A percentile compares a stretch with the other conserved stretches of the same genome.
Conservation (phyloP, 2,113 vertebrate species). For the Chloropsis cyanopogon region DNA sequence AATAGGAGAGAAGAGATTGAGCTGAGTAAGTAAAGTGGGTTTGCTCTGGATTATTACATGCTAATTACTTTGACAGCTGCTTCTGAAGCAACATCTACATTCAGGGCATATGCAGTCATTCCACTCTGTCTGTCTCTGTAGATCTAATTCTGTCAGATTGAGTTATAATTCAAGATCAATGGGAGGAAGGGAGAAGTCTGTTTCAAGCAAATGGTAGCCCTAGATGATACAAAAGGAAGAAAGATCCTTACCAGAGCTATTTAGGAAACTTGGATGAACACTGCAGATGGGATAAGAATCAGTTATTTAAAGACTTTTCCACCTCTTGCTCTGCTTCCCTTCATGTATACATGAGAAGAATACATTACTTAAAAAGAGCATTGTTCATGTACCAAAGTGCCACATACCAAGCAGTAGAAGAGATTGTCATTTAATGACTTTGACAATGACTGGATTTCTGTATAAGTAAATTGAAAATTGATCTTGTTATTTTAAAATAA, state of each 20-base stretch:
- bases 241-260: neutral
- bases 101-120: neutral
- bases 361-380: neutral
- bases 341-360: neutral
- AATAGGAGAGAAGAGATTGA: neutral
- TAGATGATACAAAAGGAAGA: neutral
- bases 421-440: neutral
- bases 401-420: neutral
- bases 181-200: neutral
- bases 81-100: slow-evolving; percentile 1
- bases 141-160: slow-evolving; percentile 27
- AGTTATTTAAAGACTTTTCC: neutral
- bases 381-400: neutral
- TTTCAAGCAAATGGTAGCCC: neutral
- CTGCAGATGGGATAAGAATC: neutral
- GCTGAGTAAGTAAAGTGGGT: neutral
- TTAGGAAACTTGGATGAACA: neutral
- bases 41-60: slow-evolving; percentile 26
- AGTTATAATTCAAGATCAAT: neutral
- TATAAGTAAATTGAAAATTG: neutral
- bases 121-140: neutral
- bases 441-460: neutral
- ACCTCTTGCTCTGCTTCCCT: neutral
- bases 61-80: slow-evolving; percentile 55
- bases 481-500: neutral